These are phyloP conservation scores for Thumatha senex DNA, from an alignment of 2,888 invertebrate species.

Conservation along the genomic window DNA sequence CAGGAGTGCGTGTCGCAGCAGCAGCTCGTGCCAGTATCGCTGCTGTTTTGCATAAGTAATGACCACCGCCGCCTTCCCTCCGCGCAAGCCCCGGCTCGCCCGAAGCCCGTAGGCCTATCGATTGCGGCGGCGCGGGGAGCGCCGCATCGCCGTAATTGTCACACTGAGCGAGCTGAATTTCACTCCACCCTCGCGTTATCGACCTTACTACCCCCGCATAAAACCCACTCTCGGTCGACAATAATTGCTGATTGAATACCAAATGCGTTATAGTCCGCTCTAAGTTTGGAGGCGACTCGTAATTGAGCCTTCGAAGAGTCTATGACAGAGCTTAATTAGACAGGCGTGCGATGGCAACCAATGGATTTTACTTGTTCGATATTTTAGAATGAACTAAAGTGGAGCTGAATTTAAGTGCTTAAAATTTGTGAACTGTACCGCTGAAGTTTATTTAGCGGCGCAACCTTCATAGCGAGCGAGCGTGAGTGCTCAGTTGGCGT, in stretches of 20 bases:
- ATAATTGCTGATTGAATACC: conserved; percentile 66
- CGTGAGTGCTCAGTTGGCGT: conserved; percentile 42
- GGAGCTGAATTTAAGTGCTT: conserved; percentile 46
- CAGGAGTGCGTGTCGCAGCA: conserved; percentile 36
- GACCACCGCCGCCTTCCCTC: conserved; percentile 52
- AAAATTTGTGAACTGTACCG: conserved; percentile 46
- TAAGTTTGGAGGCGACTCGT: conserved; percentile 80
- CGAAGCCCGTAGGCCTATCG: conserved; percentile 88
- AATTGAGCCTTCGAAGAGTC: conserved; percentile 83
- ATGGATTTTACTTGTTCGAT: conserved; percentile 81
- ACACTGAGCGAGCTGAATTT: conserved; percentile 76
- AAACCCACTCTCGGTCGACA: conserved; percentile 57
- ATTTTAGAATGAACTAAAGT: conserved; percentile 61
- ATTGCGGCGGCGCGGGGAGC: conserved; percentile 86
- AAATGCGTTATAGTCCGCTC: conserved; percentile 78
- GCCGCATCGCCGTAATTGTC: conserved; percentile 82
- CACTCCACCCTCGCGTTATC: conserved; percentile 66
- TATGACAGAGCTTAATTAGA: conserved; percentile 83
- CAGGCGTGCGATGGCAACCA: conserved; percentile 77
- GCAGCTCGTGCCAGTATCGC: conserved; percentile 49
- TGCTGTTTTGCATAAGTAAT: conserved; percentile 82
- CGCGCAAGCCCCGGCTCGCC: conserved; percentile 73
- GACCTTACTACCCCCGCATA: conserved; percentile 71
- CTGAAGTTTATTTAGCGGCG: conserved; percentile 28
- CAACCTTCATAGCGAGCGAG: conserved; percentile 28